phyloP scores from a whole-genome alignment of 2,888 invertebrate species.

The Cyaniris semiargus region DNA sequence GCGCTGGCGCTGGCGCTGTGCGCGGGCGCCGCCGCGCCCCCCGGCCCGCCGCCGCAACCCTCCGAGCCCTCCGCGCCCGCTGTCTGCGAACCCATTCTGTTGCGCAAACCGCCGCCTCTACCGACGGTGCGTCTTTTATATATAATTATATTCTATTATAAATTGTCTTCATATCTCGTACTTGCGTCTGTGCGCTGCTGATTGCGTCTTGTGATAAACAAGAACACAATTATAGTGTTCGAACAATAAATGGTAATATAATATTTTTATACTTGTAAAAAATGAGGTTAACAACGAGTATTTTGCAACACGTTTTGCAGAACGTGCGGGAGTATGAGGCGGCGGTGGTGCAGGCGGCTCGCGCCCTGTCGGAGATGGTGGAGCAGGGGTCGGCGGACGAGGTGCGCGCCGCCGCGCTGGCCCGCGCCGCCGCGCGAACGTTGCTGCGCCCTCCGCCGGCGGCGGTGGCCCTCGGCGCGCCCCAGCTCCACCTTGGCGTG shows the following conservation, averaged over 20 bases:
- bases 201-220: not conserved
- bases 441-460: constrained; percentile 66
- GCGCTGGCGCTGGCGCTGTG: constrained; percentile 71
- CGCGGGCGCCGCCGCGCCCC: constrained; percentile 66
- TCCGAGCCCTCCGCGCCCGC: constrained; percentile 48
- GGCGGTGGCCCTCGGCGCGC: constrained; percentile 74
- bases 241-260: not conserved
- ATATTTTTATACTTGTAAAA: not conserved
- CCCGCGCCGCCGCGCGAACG: constrained; percentile 67
- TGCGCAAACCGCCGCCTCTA: constrained; percentile 59
- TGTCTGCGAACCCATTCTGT: constrained; percentile 58
- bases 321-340: constrained; percentile 71
- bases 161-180: no score
- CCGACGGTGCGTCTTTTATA: constrained; percentile 44
- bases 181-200: not conserved
- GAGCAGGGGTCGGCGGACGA: constrained; percentile 68
- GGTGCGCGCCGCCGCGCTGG: constrained; percentile 64
- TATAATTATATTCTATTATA: no score
- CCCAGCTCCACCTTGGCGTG: constrained; percentile 73
- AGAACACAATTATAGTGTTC: not conserved
- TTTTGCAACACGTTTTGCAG: constrained; percentile 50
- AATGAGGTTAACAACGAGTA: not conserved
- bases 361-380: constrained; percentile 71
- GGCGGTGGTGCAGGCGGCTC: constrained; percentile 67
- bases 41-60: constrained; percentile 55